phyloP scores from a whole-genome alignment of 2,113 vertebrate genomes.

The Pachypanchax playfairii region DNA sequence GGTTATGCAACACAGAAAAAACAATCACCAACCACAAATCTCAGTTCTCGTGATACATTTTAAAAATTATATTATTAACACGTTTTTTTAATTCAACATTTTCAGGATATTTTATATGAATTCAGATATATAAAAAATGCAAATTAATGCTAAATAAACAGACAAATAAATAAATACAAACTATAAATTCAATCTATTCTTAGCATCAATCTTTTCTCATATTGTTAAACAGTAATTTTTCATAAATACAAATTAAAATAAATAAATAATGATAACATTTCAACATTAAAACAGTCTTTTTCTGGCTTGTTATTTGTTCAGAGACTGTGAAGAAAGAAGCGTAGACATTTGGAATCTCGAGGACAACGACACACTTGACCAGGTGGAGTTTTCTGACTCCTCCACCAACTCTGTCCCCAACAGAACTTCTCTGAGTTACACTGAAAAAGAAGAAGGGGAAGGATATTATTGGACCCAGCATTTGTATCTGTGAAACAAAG shows the following conservation, averaged over 20 bases:
- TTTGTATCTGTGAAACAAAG: background rate
- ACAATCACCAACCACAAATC: too few relatives aligned
- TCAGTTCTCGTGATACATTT: too few relatives aligned
- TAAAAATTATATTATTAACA: too few relatives aligned
- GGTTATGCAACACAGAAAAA: too few relatives aligned
- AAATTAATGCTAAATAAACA: background rate
- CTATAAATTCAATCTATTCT: background rate
- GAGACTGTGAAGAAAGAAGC: conserved; percentile 57
- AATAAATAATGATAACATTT: background rate
- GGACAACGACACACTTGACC: conserved; percentile 67
- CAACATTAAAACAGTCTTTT: background rate
- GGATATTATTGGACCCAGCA: background rate
- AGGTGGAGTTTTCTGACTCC: background rate
- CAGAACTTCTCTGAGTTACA: conserved; percentile 65
- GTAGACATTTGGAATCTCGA: conserved; percentile 46
- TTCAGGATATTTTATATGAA: background rate
- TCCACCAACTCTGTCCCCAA: conserved; percentile 18
- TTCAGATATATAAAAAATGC: background rate
- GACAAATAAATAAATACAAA: too few relatives aligned
- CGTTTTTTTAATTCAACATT: too few relatives aligned
- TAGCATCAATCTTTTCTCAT: too few relatives aligned
- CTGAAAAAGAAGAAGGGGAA: conserved; percentile 22
- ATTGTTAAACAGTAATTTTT: too few relatives aligned
- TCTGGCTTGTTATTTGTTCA: conserved; percentile 21
- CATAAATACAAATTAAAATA: background rate